Evolutionary conservation across 1,140 invertebrate genomes (phyloP), one percentile per base, ranked within the genome.

Genomic region (Drosophila gunungcola): DNA sequence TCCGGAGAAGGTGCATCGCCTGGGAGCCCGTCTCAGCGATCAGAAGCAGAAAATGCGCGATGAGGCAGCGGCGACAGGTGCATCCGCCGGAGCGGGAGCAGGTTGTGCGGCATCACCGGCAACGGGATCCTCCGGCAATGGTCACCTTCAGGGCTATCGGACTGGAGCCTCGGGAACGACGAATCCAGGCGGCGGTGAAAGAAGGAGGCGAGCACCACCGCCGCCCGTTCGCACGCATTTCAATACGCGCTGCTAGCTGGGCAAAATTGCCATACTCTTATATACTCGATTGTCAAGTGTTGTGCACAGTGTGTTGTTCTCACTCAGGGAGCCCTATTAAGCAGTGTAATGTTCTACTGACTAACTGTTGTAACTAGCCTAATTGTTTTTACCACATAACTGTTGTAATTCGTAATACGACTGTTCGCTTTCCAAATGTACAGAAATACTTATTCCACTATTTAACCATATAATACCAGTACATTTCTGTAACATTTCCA

Each of bases 1-100:
- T 69, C 91, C 91, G 2, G 91, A 92, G 65, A 92, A 86, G 60
- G 81, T 92, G 32, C 91, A 92, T 90, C 83, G 89, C 7, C 53
- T 92, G 21, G 80, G 86, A 46, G 91, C 91, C 2, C 91, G 83
- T 1, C 73, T 92, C 12, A 86, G 58, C 39, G 91, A 92, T 51
- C 91, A 92, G 38, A 92, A 92, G 42, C 80, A 79, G 49, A 90
- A 90, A 48, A 13, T 77, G 32, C 84, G 84, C 11, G 81, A 91
- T n/a, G 73, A 81, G 38, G 68, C 82, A 5, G 57, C 76, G 29
- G 52, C 67, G 6, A 16, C 68, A 27, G 46, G 45, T 12, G 9
- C 58, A 9, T 9, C 38, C 38, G 13, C 3, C 29, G 43, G 55
- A 25, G 68, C 52, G 38, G 76, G 72, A 2, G 53, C 51, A 45